Evolutionary conservation across 2,888 invertebrate species (phyloP).

Genomic region (Andrena praecox): DNA sequence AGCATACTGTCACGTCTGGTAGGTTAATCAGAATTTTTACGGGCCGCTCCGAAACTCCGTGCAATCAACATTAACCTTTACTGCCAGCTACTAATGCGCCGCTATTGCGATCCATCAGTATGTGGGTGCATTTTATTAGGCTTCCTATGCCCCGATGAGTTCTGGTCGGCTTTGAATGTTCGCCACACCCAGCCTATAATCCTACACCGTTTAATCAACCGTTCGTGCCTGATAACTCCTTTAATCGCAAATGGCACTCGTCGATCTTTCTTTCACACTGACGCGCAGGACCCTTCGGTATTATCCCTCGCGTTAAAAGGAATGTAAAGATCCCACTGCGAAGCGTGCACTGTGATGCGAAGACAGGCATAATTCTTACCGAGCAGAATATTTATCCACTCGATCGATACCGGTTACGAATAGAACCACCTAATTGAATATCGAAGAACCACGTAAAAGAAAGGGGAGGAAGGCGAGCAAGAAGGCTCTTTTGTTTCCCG

Average conservation of each 20-base stretch:
- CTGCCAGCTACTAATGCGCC: conserved; percentile 67
- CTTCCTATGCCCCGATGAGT: conserved; percentile 46
- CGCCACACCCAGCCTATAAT: conserved; percentile 49
- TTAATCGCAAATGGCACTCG: conserved; percentile 7
- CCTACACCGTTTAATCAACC: conserved; percentile 34
- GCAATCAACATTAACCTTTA: conserved; percentile 75
- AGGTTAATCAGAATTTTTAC: conserved; percentile 73
- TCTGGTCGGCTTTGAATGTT: conserved; percentile 53
- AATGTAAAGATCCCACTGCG: background rate
- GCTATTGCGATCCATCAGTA: conserved; percentile 67
- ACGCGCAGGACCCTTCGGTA: too few species aligned
- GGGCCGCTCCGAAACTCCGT: conserved; percentile 63
- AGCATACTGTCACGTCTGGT: conserved; percentile 67
- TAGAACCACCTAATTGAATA: background rate
- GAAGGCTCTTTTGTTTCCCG: background rate
- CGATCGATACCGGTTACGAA: background rate
- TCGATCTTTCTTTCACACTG: conserved; percentile 21
- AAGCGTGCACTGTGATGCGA: too few species aligned
- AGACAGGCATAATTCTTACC: too few species aligned
- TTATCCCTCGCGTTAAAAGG: background rate
- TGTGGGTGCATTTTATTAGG: conserved; percentile 70
- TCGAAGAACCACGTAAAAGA: background rate
- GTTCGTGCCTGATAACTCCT: conserved; percentile 40
- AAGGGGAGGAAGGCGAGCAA: background rate
- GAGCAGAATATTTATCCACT: background rate